phyloP scores from a whole-genome alignment of 2,888 invertebrate genomes.

The Bedellia somnulentella region DNA sequence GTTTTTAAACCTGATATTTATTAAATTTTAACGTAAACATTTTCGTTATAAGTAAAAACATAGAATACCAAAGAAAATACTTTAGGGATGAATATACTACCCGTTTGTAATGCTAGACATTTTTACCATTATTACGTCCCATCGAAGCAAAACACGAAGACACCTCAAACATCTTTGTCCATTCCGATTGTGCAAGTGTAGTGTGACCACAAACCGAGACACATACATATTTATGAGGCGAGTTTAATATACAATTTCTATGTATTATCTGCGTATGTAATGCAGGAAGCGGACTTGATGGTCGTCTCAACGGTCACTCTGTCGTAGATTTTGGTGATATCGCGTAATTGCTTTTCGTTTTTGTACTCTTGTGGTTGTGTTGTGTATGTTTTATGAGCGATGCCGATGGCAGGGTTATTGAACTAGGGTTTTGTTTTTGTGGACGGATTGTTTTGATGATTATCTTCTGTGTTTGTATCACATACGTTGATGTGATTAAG shows the following conservation, averaged over 20 bases:
- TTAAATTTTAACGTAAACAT: too few species aligned
- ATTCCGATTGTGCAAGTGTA: slow-evolving; percentile 49
- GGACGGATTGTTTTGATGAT: too few species aligned
- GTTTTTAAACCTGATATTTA: too few species aligned
- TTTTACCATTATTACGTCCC: too few species aligned
- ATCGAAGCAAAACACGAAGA: slow-evolving; percentile 3
- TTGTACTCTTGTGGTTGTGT: too few species aligned
- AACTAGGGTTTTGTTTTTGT: slow-evolving; percentile 2
- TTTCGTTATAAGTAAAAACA: too few species aligned
- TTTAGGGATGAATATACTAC: too few species aligned
- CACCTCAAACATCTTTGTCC: slow-evolving; percentile 18
- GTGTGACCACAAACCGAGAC: slow-evolving; percentile 54
- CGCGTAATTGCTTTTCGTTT: slow-evolving; percentile 26
- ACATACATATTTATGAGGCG: slow-evolving; percentile 58
- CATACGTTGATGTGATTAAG: too few species aligned
- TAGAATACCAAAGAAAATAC: too few species aligned
- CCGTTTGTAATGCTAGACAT: too few species aligned
- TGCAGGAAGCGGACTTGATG: slow-evolving; percentile 49
- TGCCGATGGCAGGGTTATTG: too few species aligned
- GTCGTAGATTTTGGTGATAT: slow-evolving; percentile 25
- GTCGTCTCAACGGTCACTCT: slow-evolving; percentile 53
- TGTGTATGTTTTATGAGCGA: not conserved
- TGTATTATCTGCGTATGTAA: slow-evolving; percentile 54
- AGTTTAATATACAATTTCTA: slow-evolving; percentile 60
- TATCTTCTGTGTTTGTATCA: too few species aligned